Evolutionary conservation across 2,797 vertebrate species (phyloP).

Genomic region (Tokudaia tokunoshimensis): DNA sequence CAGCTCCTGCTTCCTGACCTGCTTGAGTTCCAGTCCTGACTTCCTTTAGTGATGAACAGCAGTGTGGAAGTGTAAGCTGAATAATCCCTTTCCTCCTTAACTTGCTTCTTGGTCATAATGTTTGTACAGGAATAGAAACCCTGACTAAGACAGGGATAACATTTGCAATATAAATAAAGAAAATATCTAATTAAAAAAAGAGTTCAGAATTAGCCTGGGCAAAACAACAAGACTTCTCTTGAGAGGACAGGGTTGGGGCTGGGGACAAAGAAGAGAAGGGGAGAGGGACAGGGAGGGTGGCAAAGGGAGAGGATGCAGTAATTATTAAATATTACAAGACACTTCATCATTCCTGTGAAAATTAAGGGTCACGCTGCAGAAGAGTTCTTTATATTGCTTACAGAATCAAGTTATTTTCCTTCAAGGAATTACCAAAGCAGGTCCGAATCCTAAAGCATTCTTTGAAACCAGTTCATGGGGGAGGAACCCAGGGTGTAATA

Average conservation of each 20-base stretch:
- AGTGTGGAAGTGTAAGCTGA: too few species aligned
- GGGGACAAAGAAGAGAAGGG: not conserved
- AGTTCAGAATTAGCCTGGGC: not conserved
- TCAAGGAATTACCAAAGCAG: not conserved
- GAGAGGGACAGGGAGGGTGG: not conserved
- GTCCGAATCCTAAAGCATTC: not conserved
- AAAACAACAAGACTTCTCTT: not conserved
- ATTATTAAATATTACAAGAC: not conserved
- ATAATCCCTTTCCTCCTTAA: too few species aligned
- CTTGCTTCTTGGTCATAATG: too few species aligned
- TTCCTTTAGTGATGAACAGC: too few species aligned
- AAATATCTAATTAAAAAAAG: too few species aligned
- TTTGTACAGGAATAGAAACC: too few species aligned
- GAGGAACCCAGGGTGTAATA: not conserved
- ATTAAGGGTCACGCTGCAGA: not conserved
- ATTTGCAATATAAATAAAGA: too few species aligned
- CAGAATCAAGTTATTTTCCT: conserved; percentile 14
- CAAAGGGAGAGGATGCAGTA: not conserved
- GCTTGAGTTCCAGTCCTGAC: too few species aligned
- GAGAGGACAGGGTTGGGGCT: not conserved
- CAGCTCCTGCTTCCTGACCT: too few species aligned
- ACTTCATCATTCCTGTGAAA: not conserved
- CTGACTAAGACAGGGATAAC: too few species aligned
- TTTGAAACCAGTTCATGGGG: not conserved
- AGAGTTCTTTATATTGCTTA: not conserved